phyloP scores from a whole-genome alignment of 2,113 vertebrate genomes.

The Oryzias celebensis region DNA sequence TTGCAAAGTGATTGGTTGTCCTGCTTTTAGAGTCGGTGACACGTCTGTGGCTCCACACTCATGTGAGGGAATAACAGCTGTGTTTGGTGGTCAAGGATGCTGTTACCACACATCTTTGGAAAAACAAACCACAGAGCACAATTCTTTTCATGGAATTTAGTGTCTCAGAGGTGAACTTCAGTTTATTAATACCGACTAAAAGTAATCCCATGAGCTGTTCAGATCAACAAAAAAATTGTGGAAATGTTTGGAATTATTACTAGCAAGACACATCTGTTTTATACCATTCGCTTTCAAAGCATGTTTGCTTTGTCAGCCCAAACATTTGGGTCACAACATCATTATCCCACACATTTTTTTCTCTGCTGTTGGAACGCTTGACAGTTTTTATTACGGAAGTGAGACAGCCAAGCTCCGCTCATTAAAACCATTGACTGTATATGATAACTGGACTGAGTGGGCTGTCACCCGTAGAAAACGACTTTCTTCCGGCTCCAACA shows the following conservation, averaged over 20 bases:
- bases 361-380: too few relatives aligned
- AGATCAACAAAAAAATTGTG: background rate
- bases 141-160: slow-evolving; percentile 30
- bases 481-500: too few relatives aligned
- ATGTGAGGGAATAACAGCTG: slow-evolving; percentile 48
- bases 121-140: slow-evolving; percentile 38
- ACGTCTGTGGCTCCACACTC: slow-evolving; percentile 42
- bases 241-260: slow-evolving; percentile 2
- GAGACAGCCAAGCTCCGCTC: too few relatives aligned
- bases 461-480: too few relatives aligned
- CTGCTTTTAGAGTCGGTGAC: slow-evolving; percentile 47
- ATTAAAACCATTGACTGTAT: too few relatives aligned
- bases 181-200: slow-evolving; percentile 24
- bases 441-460: too few relatives aligned
- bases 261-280: background rate
- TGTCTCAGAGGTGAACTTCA: slow-evolving; percentile 27
- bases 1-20: slow-evolving; percentile 13
- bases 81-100: slow-evolving; percentile 8
- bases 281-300: background rate
- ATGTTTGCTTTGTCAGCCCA: background rate
- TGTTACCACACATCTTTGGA: slow-evolving; percentile 38
- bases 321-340: slow-evolving; percentile 6
- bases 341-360: background rate
- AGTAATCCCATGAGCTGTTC: slow-evolving; percentile 3
- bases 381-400: too few relatives aligned